phyloP scores from a whole-genome alignment of 2,797 vertebrate genomes.

The Pseudochromis fuscus region DNA sequence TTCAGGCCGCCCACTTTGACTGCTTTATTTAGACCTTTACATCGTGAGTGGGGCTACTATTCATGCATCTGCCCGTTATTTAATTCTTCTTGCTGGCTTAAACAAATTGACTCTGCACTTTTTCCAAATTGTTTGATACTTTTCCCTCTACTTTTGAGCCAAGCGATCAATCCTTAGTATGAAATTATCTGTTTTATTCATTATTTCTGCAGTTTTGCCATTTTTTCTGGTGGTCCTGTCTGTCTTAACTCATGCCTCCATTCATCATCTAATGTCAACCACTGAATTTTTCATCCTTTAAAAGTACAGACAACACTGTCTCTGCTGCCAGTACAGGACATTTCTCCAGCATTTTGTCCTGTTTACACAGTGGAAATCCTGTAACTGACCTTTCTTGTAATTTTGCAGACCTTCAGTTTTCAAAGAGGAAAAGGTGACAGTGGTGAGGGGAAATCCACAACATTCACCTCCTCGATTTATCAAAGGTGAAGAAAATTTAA shows the following conservation, averaged over 20 bases:
- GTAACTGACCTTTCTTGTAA: constrained; percentile 18
- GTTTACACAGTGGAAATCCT: constrained; percentile 36
- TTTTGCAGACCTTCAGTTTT: constrained; percentile 31
- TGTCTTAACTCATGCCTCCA: constrained; percentile 33
- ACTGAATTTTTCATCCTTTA: constrained; percentile 45
- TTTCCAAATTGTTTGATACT: constrained; percentile 37
- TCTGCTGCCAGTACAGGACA: constrained; percentile 20
- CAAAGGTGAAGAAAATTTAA: too few species aligned
- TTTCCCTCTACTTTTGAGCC: constrained; percentile 30
- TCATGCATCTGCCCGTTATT: constrained; percentile 36
- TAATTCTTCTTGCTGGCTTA: constrained; percentile 16
- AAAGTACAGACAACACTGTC: constrained; percentile 21
- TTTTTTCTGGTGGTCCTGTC: constrained; percentile 45
- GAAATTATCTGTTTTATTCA: constrained; percentile 51
- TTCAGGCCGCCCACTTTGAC: constrained; percentile 48
- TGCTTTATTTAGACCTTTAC: constrained; percentile 70
- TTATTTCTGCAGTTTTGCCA: constrained; percentile 43
- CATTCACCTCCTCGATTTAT: too few species aligned
- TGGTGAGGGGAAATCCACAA: constrained; percentile 28
- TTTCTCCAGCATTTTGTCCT: constrained; percentile 40
- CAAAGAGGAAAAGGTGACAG: constrained; percentile 13
- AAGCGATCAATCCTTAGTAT: constrained; percentile 40
- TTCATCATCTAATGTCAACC: constrained; percentile 61
- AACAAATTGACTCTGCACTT: constrained; percentile 42
- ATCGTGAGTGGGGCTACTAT: not conserved